A percentile compares a stretch with the other conserved stretches of the same genome.
These are phyloP conservation scores for Pseudopipra pipra DNA, from an alignment of 2,113 vertebrate genomes.

Conservation along the genomic window DNA sequence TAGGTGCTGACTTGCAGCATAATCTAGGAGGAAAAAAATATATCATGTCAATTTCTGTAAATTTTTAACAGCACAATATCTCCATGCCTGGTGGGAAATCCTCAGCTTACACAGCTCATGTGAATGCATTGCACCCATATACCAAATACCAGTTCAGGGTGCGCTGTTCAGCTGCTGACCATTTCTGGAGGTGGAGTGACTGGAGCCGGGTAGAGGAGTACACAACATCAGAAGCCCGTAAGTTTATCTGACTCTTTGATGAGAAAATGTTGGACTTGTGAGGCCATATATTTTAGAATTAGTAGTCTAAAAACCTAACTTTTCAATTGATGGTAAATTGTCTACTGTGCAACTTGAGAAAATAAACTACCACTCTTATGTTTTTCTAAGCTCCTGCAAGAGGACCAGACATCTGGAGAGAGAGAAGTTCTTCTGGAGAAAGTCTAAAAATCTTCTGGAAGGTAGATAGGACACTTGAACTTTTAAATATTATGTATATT, in stretches of 20 bases:
- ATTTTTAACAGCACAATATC: constrained; percentile 60
- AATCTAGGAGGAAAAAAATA: background rate
- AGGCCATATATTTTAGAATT: background rate
- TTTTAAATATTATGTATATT: background rate
- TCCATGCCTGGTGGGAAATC: constrained; percentile 60
- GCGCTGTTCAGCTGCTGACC: constrained; percentile 65
- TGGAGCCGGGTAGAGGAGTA: constrained; percentile 67
- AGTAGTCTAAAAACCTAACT: background rate
- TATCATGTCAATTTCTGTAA: background rate
- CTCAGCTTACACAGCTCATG: constrained; percentile 34
- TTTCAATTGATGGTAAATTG: background rate
- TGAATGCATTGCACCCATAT: constrained; percentile 63
- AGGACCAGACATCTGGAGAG: constrained; percentile 78
- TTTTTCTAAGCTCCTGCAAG: constrained; percentile 68
- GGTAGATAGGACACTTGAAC: constrained; percentile 39
- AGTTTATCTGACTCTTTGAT: constrained; percentile 5
- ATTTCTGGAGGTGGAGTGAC: constrained; percentile 79
- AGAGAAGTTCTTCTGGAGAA: constrained; percentile 70
- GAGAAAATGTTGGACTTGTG: background rate
- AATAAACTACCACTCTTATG: background rate
- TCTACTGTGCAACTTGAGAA: background rate
- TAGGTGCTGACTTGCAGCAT: background rate
- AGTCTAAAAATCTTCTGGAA: constrained; percentile 79
- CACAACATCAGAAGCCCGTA: constrained; percentile 72
- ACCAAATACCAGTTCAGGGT: constrained; percentile 69